Evolutionary conservation across 1,140 invertebrate species (phyloP), one percentile per base, ranked within the genome.

Genomic region (Lysiphlebus fabarum): DNA sequence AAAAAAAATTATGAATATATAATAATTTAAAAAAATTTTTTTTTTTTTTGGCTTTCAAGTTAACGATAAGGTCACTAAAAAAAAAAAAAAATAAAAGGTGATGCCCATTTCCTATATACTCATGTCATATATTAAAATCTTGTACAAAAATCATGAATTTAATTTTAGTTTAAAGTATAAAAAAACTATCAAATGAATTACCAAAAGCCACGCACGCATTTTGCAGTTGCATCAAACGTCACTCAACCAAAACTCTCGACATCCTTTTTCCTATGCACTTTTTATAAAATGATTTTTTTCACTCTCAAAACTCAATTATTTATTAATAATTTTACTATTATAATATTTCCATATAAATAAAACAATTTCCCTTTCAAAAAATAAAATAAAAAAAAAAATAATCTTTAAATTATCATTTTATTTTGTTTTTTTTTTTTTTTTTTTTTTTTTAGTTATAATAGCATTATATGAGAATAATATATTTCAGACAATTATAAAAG

Each of bases 191-290:
- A 64, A 62, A 54, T 67, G 69, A 76, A 77, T 73, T 72, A 71
- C 75, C 65, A 61, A 48, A 58, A 60, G 68, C 62, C 75, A 77
- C 73, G 75, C 75, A 73, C 69, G 34, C 43, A 61, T 64, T 58
- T 57, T 33, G 36, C 44, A 56, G 43, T 56, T 38, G 10, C 11
- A 40, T 14, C 40, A 9, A 50, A 47, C 56, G 56, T 57, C 47
- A 37, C 56, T 50, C 56, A 57, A 57, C 45, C 56, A 38, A 57
- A 36, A 45, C 56, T 45, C 34, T 45, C 34, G 38, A 26, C 45
- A 41, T 49, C 36, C 47, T 57, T 57, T 47, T 38, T 36, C 37
- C 40, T 7, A n/a, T 9, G 10, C 5, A 14, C 9, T 42, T 26
- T 26, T 26, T 26, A 26, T 26, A 26, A 26, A 26, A 26, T 26